A percentile compares a stretch with the other conserved stretches of the same genome.
phyloP scores from a whole-genome alignment of 2,888 invertebrate species.

The Volucella zonaria region DNA sequence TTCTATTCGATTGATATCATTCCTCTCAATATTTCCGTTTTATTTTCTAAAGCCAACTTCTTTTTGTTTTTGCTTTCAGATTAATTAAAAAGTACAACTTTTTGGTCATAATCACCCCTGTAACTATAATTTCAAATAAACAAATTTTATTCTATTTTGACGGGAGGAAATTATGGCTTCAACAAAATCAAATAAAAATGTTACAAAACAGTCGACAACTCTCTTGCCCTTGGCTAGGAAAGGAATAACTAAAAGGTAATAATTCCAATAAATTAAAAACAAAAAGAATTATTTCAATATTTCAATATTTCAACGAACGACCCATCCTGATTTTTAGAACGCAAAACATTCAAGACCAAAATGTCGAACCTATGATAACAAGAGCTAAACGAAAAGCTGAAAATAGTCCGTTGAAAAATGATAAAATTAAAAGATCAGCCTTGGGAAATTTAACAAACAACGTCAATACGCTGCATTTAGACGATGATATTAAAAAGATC shows the following conservation, averaged over 20 bases:
- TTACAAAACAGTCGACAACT: constrained; percentile 76
- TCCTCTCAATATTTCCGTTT: no score
- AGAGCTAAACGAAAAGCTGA: constrained; percentile 91
- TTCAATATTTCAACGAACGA: background rate
- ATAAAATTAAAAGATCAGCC: constrained; percentile 90
- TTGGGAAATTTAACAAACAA: constrained; percentile 92
- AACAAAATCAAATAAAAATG: constrained; percentile 79
- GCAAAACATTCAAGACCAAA: constrained; percentile 78
- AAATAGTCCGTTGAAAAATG: constrained; percentile 89
- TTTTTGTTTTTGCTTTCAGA: constrained; percentile 10
- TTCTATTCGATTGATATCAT: no score
- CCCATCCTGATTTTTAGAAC: constrained; percentile 51
- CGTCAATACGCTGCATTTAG: constrained; percentile 77
- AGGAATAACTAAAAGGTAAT: constrained; percentile 76
- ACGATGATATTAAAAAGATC: constrained; percentile 82
- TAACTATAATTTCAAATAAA: constrained; percentile 16
- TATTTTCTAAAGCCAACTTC: no score
- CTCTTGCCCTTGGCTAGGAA: constrained; percentile 78
- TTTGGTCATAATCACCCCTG: background rate
- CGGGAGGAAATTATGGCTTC: constrained; percentile 78
- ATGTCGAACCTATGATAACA: constrained; percentile 78
- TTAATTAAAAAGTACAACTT: constrained; percentile 22
- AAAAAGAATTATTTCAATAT: no score
- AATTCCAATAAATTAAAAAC: background rate
- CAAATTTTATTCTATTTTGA: constrained; percentile 20